These are phyloP conservation scores for Diadophis punctatus DNA, from an alignment of 2,113 vertebrate genomes.

Conservation along the genomic window DNA sequence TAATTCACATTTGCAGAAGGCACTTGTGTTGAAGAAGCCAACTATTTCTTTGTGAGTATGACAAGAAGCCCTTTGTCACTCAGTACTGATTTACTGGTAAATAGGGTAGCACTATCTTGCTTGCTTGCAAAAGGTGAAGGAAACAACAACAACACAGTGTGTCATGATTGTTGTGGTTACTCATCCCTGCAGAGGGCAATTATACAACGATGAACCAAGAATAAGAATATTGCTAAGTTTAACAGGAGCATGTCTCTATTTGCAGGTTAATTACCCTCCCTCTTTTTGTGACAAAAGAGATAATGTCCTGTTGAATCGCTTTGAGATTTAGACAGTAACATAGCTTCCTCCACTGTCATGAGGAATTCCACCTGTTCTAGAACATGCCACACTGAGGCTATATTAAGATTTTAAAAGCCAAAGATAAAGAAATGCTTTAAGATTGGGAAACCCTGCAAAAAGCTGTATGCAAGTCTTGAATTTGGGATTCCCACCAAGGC, in stretches of 20 bases:
- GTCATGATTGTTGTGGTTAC: background rate
- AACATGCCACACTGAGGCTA: background rate
- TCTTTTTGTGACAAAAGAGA: background rate
- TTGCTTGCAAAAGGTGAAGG: background rate
- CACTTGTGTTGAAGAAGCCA: background rate
- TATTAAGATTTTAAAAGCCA: background rate
- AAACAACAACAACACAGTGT: background rate
- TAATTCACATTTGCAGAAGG: background rate
- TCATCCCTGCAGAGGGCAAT: background rate
- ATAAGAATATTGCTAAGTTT: background rate
- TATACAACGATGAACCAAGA: background rate
- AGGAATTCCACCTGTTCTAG: background rate
- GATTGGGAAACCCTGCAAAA: background rate
- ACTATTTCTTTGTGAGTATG: background rate
- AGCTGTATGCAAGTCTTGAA: background rate
- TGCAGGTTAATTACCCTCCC: background rate
- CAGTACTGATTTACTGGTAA: background rate
- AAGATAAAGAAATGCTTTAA: background rate
- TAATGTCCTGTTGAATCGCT: background rate
- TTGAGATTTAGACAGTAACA: background rate
- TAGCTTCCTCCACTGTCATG: background rate
- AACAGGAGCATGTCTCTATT: background rate
- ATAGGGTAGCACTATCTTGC: background rate
- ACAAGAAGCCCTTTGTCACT: constrained; percentile 16
- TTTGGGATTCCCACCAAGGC: background rate